Conservation (phyloP, 2,113 vertebrate genomes). For the Anarrhichthys ocellatus region DNA sequence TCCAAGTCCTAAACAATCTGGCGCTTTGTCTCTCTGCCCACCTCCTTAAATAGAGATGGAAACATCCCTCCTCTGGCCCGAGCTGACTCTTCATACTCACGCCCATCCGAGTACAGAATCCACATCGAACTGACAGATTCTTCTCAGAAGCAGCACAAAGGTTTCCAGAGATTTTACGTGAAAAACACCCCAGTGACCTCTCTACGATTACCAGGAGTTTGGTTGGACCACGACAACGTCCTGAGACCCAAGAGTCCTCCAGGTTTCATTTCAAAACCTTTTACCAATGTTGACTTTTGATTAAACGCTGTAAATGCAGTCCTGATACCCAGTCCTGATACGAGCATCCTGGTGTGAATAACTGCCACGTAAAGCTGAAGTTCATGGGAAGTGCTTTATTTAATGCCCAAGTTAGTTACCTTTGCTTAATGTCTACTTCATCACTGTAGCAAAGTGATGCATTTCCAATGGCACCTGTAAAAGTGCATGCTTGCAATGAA, state of each 20-base stretch:
- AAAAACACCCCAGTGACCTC: conserved; percentile 30
- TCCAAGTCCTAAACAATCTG: conserved; percentile 51
- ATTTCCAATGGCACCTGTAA: background rate
- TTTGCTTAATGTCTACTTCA: background rate
- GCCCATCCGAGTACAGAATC: background rate
- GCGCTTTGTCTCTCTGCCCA: conserved; percentile 27
- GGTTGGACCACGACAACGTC: background rate
- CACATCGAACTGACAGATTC: conserved; percentile 10
- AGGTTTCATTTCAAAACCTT: conserved; percentile 28
- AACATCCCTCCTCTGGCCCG: conserved; percentile 51
- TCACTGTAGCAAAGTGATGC: background rate
- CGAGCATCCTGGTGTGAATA: background rate
- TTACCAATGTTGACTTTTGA: conserved; percentile 17
- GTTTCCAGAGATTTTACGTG: conserved; percentile 20
- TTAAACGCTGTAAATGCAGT: background rate
- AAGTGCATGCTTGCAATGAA: background rate
- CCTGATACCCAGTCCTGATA: conserved; percentile 17
- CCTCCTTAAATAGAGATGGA: conserved; percentile 64
- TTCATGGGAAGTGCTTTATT: background rate
- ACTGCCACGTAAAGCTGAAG: background rate
- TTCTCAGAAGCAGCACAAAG: background rate
- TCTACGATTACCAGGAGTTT: conserved; percentile 1
- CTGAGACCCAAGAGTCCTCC: background rate
- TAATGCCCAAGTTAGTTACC: background rate
- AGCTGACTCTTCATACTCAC: conserved; percentile 24